Evolutionary conservation across 30 jellyfish, hydroid and myxozoan species (phyloP), one percentile per base, ranked within the genome.

Genomic region (Clytia hemisphaerica): DNA sequence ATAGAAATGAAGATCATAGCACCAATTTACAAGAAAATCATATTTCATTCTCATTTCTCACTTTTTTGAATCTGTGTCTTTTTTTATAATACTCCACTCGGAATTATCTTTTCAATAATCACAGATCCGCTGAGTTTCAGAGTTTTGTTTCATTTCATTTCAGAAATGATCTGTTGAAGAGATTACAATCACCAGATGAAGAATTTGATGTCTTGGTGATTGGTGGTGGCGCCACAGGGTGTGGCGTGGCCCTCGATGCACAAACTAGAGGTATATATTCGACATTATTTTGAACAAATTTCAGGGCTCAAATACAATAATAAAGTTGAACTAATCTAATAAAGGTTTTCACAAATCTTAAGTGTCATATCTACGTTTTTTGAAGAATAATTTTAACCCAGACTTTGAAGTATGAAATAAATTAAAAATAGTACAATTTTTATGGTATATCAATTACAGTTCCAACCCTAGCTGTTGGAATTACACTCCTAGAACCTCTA

Each of bases 171-270:
- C 48, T 77, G 67, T 53, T 88, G 71, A 63, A 70, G 42, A 42
- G 45, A 35, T 68, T 88, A 71, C 65, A 80, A 48, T 18, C 40
- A 14, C n/a, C 67, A 10, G 87, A 64, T 2, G 25, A 32, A 18
- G 93, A 80, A 40, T 92, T 38, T 73, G 99, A 92, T 92, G 93
- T 92, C 21, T 82, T 92, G 42, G 94, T 92, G 7, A 92, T 92
- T 72, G 99, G 99, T 12, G 99, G 99, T 37, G 99, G 99, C 2
- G 99, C 99, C 14, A 92, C 99, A 0, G 99, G 99, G 28, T 71
- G 93, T 72, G 99, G 99, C 19, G 95, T 85, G 30, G 99, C 99
- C 1, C 77, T 82, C 22, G 99, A 82, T 77, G 95, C 99, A 18
- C 69, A 79, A 14, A 46, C 94, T 25, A 77, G 95, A 61, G 99